These are phyloP conservation scores for Synanthedon myopaeformis DNA, from an alignment of 2,888 invertebrate species.

Conservation along the genomic window DNA sequence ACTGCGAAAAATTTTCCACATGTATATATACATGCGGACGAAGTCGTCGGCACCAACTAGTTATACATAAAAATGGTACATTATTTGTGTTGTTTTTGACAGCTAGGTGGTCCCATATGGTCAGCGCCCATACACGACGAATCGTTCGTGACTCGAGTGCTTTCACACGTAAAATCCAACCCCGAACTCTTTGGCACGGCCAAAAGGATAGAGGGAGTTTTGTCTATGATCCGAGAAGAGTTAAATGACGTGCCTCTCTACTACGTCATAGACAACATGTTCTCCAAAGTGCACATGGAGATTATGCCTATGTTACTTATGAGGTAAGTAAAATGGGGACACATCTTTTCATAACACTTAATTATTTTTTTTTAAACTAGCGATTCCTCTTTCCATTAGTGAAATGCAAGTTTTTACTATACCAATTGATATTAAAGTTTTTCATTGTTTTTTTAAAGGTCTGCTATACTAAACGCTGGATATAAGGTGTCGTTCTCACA, in stretches of 20 bases:
- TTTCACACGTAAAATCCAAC: constrained; percentile 55
- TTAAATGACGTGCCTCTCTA: constrained; percentile 87
- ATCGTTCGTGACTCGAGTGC: constrained; percentile 78
- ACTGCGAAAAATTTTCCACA: too few relatives aligned
- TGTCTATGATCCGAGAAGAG: constrained; percentile 87
- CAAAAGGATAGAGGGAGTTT: constrained; percentile 82
- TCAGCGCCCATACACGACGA: constrained; percentile 85
- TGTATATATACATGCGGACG: too few relatives aligned
- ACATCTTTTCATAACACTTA: too few relatives aligned
- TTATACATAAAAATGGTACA: constrained; percentile 4
- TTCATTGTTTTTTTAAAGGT: constrained; percentile 62
- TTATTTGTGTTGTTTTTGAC: constrained; percentile 10
- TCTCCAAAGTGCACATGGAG: constrained; percentile 77
- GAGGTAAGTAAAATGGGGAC: constrained; percentile 54
- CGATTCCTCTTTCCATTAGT: too few relatives aligned
- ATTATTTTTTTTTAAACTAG: too few relatives aligned
- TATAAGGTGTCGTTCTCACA: constrained; percentile 94
- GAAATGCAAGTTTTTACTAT: too few relatives aligned
- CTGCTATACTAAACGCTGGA: constrained; percentile 90
- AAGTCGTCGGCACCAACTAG: too few relatives aligned
- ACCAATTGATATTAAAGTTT: too few relatives aligned
- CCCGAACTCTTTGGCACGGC: constrained; percentile 73
- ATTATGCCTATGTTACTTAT: constrained; percentile 77
- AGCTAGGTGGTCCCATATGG: constrained; percentile 97
- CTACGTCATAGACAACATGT: constrained; percentile 84